Base-by-base conservation (phyloP, 2,888 invertebrate species). In the Stenodera caucasica region DNA sequence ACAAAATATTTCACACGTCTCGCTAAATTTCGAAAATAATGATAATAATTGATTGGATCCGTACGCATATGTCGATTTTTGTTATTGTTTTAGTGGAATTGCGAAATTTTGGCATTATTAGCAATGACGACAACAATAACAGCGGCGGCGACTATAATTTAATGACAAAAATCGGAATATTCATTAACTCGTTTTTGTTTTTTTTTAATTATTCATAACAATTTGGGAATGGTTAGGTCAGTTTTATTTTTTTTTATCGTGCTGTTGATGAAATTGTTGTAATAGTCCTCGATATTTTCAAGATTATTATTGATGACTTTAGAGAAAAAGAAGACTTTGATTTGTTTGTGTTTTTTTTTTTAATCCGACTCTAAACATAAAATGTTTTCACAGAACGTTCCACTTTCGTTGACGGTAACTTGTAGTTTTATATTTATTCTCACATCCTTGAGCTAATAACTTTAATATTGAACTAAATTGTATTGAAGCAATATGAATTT, bases 191-290 rank as follows among this genome's bases (percentile, higher is more conserved):
- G 58, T 56, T 55, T 45, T 23, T 58, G 15, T 61, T 50, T 61
- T 40, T 11, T 40, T 40, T 11, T 45, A 61, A 61, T 51, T 57
- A 53, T 54, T 53, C 52, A 52, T n/a, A n/a, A n/a, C n/a, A n/a
- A n/a, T n/a, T n/a, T n/a, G n/a, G n/a, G 52, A 58, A 58, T 58
- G 61, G 58, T 55, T 61, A 61, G 61, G 61, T 61, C 61, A 61
- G 61, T 61, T 61, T 56, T 57, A 59, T 54, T 29, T 9, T 35
- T 35, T 14, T 8, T 14, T 35, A 2, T 35, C 2, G n/a, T n/a
- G n/a, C 8, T 52, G 14, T 29, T 52, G 9, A 30, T 30, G n/a
- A n/a, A n/a, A n/a, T n/a, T n/a, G n/a, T n/a, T n/a, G n/a, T n/a
- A n/a, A n/a, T n/a, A n/a, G n/a, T n/a, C n/a, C n/a, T n/a, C n/a